Percentiles rank a stretch among this genome's conserved stretches.
phyloP scores from a whole-genome alignment of 37 sponge, comb jelly and placozoan genomes.

The Agelas oroides region DNA sequence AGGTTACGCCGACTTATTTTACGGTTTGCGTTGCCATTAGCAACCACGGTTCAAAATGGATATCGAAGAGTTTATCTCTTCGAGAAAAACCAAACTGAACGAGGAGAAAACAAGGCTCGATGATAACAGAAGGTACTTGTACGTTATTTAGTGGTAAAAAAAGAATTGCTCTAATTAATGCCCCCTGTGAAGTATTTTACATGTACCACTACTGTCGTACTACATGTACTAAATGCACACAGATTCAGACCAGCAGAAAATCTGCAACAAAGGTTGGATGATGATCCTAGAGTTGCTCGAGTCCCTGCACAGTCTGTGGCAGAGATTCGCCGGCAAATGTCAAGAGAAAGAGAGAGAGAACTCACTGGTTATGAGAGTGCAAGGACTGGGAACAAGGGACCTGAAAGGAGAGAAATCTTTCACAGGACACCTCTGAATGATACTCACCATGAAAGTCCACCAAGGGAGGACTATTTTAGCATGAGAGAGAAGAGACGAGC shows the following conservation, averaged over 20 bases:
- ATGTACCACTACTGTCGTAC: no score
- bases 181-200: no score
- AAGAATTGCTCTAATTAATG: no score
- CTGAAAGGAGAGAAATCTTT: not conserved
- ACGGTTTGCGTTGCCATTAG: not conserved
- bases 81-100: slow-evolving; percentile 43
- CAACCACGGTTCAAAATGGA: slow-evolving; percentile 7
- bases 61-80: slow-evolving; percentile 32
- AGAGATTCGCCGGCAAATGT: slow-evolving; percentile 47
- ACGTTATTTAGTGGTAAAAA: no score
- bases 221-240: no score
- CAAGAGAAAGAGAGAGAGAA: slow-evolving; percentile 53
- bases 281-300: not conserved
- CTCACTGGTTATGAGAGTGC: not conserved
- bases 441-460: not conserved
- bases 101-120: slow-evolving; percentile 44
- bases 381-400: not conserved
- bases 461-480: slow-evolving; percentile 9
- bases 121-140: slow-evolving; percentile 1
- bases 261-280: slow-evolving; percentile 8
- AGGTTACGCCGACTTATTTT: no score
- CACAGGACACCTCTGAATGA: not conserved
- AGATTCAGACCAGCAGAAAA: no score
- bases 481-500: slow-evolving; percentile 15
- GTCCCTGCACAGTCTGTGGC: slow-evolving; percentile 22